Conservation (phyloP, 2,888 invertebrate genomes). For the Chloroclysta siterata region DNA sequence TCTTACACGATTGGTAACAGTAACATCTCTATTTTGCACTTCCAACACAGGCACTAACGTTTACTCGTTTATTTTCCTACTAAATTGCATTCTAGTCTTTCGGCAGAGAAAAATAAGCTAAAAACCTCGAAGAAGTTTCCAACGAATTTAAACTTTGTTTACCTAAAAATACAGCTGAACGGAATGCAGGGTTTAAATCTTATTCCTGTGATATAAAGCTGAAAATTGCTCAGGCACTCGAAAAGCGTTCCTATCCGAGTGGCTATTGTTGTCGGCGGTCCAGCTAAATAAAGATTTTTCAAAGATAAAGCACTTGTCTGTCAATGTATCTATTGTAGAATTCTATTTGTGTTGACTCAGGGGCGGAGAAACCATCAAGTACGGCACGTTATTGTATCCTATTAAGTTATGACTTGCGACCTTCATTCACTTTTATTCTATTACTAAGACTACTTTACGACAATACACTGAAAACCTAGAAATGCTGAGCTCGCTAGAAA, state of each 20-base stretch:
- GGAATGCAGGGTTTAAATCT: conserved; percentile 5
- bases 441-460: neutral
- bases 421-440: conserved; percentile 1
- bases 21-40: conserved; percentile 24
- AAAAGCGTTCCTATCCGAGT: conserved; percentile 10
- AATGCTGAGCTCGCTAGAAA: neutral
- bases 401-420: conserved; percentile 12
- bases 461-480: neutral
- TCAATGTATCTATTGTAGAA: conserved; percentile 30
- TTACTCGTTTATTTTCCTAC: conserved; percentile 48
- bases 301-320: conserved; percentile 32
- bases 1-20: neutral
- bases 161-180: conserved; percentile 19
- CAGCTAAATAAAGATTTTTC: conserved; percentile 40
- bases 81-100: conserved; percentile 58
- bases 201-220: conserved; percentile 21
- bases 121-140: conserved; percentile 25
- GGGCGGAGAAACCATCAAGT: conserved; percentile 1
- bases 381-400: conserved; percentile 8
- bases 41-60: conserved; percentile 37
- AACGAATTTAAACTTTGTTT: conserved; percentile 31
- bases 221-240: conserved; percentile 14
- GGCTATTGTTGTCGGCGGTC: conserved; percentile 27
- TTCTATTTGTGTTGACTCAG: conserved; percentile 27
- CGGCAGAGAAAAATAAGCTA: conserved; percentile 49